Percentiles rank a stretch among this genome's conserved stretches.
Evolutionary conservation across 2,888 invertebrate genomes (phyloP).

Genomic region (Flexamia atlantica): DNA sequence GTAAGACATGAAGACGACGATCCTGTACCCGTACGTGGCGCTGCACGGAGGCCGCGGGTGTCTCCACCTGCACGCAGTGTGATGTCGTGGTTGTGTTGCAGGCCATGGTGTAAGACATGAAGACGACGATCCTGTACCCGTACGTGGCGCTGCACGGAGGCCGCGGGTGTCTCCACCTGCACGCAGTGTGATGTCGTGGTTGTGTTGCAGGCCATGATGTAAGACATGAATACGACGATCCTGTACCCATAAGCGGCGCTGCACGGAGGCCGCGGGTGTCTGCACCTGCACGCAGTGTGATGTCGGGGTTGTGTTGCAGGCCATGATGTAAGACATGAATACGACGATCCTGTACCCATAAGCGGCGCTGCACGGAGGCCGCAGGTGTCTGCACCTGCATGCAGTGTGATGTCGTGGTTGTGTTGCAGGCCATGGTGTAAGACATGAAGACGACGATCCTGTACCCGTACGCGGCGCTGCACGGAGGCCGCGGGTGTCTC

Average conservation of each 20-base stretch:
- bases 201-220: conserved; percentile 57
- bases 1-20: conserved; percentile 59
- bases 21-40: conserved; percentile 68
- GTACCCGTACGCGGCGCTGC: conserved; percentile 68
- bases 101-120: conserved; percentile 58
- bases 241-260: conserved; percentile 68
- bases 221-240: too few relatives aligned
- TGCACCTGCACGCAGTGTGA: conserved; percentile 72
- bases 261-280: conserved; percentile 77
- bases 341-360: too few relatives aligned
- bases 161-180: conserved; percentile 78
- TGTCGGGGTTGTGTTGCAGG: too few relatives aligned
- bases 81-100: too few relatives aligned
- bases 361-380: conserved; percentile 66
- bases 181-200: too few relatives aligned
- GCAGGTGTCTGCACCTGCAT: conserved; percentile 78
- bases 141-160: conserved; percentile 67
- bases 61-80: conserved; percentile 74
- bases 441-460: too few relatives aligned
- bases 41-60: conserved; percentile 76
- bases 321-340: conserved; percentile 59
- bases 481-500: conserved; percentile 78
- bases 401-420: too few relatives aligned
- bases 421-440: conserved; percentile 56
- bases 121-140: too few relatives aligned